Evolutionary conservation across 2,113 vertebrate species (phyloP), one percentile per base, ranked within the genome.

Genomic region (Felis chaus): DNA sequence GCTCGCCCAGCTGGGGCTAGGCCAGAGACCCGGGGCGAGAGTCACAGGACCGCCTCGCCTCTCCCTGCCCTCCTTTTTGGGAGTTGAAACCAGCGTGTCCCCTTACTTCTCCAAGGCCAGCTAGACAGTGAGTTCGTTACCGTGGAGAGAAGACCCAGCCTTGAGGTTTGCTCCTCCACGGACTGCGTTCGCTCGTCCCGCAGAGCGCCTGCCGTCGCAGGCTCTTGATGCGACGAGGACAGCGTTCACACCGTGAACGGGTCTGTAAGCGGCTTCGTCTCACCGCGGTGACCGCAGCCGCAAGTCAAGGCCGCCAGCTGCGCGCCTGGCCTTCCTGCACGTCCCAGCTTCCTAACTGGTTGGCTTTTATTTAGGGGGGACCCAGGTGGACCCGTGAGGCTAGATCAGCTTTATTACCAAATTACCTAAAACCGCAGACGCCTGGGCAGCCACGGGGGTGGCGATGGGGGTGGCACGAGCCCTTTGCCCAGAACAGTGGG

Each of bases 331-430:
- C 48, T n/a, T 29, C 19, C 41, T 36, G 33, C 57, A 23, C 14
- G 0, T 14, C 0, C 0, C 19, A 4, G 69, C 16, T 2, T 2
- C 1, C n/a, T 33, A 7, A 41, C 27, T 14, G 0, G 11, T 5
- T 69, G 87, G 78, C 50, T 84, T 91, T 57, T 57, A 1, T 25
- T 39, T 27, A 53, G 48, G 69, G 69, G 36, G 68, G 27, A 13
- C 29, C 48, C 33, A 1, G 5, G 23, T n/a, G n/a, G 78, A 31
- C 48, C 31, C 0, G 0, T 5, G 23, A 3, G 39, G 57, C 65
- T 27, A 7, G 50, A 19, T 10, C 84, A 76, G 66, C 48, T 39
- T 29, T 12, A n/a, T n/a, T 25, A 66, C 55, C 63, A 15, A 1
- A 61, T 73, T n/a, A 15, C 48, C 66, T 41, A 14, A 10, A 41